phyloP scores from a whole-genome alignment of 2,113 vertebrate species.

The Agapornis roseicollis region DNA sequence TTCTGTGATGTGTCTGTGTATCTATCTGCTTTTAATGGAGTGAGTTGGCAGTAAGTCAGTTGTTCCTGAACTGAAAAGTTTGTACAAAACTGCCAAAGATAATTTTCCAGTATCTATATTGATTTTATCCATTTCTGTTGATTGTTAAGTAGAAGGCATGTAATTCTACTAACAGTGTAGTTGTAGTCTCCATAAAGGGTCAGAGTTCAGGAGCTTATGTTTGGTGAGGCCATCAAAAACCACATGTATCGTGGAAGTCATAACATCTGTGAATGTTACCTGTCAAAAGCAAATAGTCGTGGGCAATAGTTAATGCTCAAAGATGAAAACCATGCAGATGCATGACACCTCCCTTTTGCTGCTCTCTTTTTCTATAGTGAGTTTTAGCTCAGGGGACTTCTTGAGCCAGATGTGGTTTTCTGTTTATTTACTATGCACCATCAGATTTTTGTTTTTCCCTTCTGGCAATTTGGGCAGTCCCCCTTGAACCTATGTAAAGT shows the following conservation, averaged over 20 bases:
- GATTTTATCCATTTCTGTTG: neutral
- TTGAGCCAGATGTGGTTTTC: neutral
- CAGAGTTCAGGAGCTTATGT: neutral
- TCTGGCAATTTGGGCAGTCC: neutral
- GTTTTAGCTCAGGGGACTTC: neutral
- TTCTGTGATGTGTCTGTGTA: rapidly evolving
- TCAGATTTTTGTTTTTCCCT: neutral
- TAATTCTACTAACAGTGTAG: neutral
- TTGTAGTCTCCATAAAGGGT: neutral
- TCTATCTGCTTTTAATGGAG: neutral
- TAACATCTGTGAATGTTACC: neutral
- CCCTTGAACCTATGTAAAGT: neutral
- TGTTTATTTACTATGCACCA: neutral
- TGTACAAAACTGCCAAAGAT: neutral
- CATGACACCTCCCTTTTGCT: neutral
- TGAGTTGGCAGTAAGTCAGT: neutral
- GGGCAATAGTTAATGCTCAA: neutral
- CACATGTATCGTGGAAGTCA: rapidly evolving
- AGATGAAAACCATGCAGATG: neutral
- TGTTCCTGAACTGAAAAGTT: neutral
- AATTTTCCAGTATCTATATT: neutral
- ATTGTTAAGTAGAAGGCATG: neutral
- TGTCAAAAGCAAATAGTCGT: neutral
- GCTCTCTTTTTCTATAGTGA: neutral
- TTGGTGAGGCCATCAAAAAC: neutral